Conservation (phyloP, 2,797 vertebrate species). For the Otolemur crassicaudatus region DNA sequence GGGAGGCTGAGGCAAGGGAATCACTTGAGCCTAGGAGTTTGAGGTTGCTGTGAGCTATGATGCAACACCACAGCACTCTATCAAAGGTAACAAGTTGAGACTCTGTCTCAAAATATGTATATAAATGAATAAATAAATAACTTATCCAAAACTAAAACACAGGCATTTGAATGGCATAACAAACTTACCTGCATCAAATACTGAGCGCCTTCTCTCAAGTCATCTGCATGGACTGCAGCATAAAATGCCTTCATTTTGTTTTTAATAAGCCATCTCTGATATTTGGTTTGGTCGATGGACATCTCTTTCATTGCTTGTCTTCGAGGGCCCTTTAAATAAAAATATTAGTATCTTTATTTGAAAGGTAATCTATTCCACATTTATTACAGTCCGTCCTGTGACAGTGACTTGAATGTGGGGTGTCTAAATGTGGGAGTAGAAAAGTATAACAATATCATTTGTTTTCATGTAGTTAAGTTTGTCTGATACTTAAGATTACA, state of each 20-base stretch:
- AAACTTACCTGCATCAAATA: slow-evolving; percentile 95
- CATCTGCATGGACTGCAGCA: slow-evolving; percentile 95
- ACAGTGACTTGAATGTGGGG: not conserved
- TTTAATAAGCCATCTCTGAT: slow-evolving; percentile 97
- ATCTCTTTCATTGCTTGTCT: slow-evolving; percentile 97
- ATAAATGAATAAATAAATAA: not conserved
- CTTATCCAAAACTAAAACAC: not conserved
- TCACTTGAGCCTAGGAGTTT: too few species aligned
- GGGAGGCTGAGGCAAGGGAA: too few species aligned
- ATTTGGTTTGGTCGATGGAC: slow-evolving; percentile 92
- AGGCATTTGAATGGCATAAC: not conserved
- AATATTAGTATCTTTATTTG: slow-evolving; percentile 44
- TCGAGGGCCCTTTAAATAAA: slow-evolving; percentile 91
- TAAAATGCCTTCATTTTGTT: slow-evolving; percentile 98
- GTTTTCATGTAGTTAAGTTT: not conserved
- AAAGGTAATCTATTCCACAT: slow-evolving; percentile 20
- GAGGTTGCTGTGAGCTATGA: too few species aligned
- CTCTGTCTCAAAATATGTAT: too few species aligned
- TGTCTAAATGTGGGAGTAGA: not conserved
- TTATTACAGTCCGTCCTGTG: slow-evolving; percentile 24
- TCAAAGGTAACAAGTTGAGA: too few species aligned
- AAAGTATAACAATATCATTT: not conserved
- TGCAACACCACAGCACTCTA: too few species aligned
- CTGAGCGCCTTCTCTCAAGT: slow-evolving; percentile 95
- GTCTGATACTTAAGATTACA: not conserved